Evolutionary conservation across 1,140 invertebrate genomes (phyloP), one percentile per base, ranked within the genome.

Genomic region (Anoplophora glabripennis): DNA sequence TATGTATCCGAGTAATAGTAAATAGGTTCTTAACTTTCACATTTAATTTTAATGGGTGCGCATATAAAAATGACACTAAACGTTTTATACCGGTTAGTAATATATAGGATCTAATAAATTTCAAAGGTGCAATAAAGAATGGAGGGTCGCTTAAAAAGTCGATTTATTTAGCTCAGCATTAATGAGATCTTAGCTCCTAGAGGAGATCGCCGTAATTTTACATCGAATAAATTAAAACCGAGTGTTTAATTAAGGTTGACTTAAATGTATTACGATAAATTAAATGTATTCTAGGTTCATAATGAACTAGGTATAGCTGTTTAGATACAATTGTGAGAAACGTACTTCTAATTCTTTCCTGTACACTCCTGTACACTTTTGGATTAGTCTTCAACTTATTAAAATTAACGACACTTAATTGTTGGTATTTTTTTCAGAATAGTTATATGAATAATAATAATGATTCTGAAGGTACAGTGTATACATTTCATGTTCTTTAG

Each of bases 101-200:
- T 45, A 45, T 45, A 45, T 45, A 11, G 44, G 44, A 45, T 45
- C 47, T 36, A 49, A 49, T 49, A 49, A 49, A 49, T 49, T 49
- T 49, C 33, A 49, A 41, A 49, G 47, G 47, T 49, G 47, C 47
- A 35, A 49, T 49, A 49, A 49, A 49, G 47, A 49, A 49, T 49
- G 47, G 10, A 11, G 47, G 28, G 47, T 36, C 21, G 47, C 33
- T 49, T 49, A 49, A 49, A 49, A 49, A 34, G 17, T 49, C 47
- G 12, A 49, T 49, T 49, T 49, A 49, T 49, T 49, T 17, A 49
- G 47, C 47, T 18, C 47, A 17, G 21, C 47, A 33, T 49, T 49
- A 49, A 49, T 49, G 47, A 36, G 47, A 49, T 49, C 17, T 45
- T 35, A 49, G 47, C 47, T 49, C 3, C 5, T 28, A 28, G 21